Percentiles rank a stretch among this genome's conserved stretches.
Evolutionary conservation across 64 coral and sea anemone genomes (phyloP).

Genomic region (Platygyra sinensis): DNA sequence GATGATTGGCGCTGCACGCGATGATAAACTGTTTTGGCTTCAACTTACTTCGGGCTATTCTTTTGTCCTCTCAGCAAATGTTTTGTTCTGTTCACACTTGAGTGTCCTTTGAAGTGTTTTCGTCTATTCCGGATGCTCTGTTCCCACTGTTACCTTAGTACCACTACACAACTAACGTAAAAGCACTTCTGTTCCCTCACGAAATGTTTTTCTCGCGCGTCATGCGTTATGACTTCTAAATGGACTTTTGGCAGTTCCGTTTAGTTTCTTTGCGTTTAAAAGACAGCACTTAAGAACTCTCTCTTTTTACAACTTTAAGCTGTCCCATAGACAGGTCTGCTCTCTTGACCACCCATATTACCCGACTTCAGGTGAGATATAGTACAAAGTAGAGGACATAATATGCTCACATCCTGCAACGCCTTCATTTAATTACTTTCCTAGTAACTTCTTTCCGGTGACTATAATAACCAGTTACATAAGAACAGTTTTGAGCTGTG

Average conservation of each 20-base stretch:
- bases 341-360: not conserved
- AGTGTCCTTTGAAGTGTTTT: too few relatives aligned
- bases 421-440: too few relatives aligned
- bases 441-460: not conserved
- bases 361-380: not conserved
- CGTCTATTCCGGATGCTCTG: too few relatives aligned
- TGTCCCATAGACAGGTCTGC: not conserved
- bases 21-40: too few relatives aligned
- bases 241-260: not conserved
- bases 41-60: too few relatives aligned
- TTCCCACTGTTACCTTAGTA: too few relatives aligned
- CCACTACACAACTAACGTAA: too few relatives aligned
- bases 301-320: not conserved
- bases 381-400: too few relatives aligned
- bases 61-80: too few relatives aligned
- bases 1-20: too few relatives aligned
- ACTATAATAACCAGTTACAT: not conserved
- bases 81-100: too few relatives aligned
- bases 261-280: not conserved
- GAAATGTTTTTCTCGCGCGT: slow-evolving; percentile 38
- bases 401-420: too few relatives aligned
- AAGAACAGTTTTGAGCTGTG: not conserved
- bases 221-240: not conserved
- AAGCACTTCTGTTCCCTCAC: slow-evolving; percentile 41
- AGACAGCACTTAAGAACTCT: not conserved